Evolutionary conservation across 2,113 vertebrate species (phyloP), one percentile per base, ranked within the genome.

Genomic region (Manacus vitellinus): DNA sequence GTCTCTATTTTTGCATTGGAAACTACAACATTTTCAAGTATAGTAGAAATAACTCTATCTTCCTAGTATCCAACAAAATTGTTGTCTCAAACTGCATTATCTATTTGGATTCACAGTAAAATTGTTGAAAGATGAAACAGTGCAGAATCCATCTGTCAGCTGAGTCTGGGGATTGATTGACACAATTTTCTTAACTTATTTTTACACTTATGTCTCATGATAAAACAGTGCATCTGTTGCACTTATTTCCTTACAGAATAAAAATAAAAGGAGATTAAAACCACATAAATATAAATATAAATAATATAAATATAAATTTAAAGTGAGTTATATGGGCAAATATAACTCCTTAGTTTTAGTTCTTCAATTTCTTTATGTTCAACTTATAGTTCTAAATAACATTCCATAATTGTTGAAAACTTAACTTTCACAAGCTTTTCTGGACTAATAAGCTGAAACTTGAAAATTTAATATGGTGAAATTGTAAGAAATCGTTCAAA

Each of bases 31-130:
- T 8, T 94, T 85, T 92, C 72, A 94, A 51, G 4, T 70, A 35
- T 95, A 95, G 95, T 49, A 87, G 86, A 96, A 96, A 91, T 87
- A 67, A 81, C 37, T 56, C 54, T 35, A 23, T 78, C 62, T 90
- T 89, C 39, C 52, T 56, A 37, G 20, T 71, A 73, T 35, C 65
- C 37, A 88, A 35, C 15, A 88, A 90, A 95, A 93, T 35, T 73
- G 54, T 81, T 86, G 17, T 74, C 62, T 93, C 79, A 79, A 83
- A 77, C 27, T 73, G 61, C 25, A 59, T 93, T 89, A 91, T 81
- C 55, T 61, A 23, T 89, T 96, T 96, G 59, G 62, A 92, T 76
- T 94, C 72, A 92, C 46, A 91, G 82, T 46, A 61, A 63, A 87
- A 96, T 35, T 67, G 71, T 39, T 85, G 63, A 76, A 86, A 94